Percentiles rank a stretch among this genome's conserved stretches.
These are phyloP conservation scores for Cerastis leucographa DNA, from an alignment of 2,888 invertebrate genomes.

Conservation along the genomic window DNA sequence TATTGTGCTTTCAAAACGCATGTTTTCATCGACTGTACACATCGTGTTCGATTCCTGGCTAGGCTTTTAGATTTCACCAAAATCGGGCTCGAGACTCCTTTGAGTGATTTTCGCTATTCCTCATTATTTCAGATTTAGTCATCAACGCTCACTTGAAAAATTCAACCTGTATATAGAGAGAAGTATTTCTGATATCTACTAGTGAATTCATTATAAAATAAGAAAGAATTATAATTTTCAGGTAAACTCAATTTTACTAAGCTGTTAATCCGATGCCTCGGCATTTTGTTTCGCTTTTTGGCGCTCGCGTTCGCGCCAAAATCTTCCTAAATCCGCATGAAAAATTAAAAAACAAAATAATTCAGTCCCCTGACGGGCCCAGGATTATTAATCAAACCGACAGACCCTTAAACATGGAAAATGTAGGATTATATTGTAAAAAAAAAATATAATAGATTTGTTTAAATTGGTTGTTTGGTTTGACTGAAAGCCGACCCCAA, in stretches of 20 bases:
- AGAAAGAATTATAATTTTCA: not conserved
- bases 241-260: constrained; percentile 32
- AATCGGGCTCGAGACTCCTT: no score
- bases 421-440: constrained; percentile 15
- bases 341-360: constrained; percentile 33
- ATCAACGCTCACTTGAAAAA: no score
- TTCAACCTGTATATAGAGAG: no score
- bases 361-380: constrained; percentile 17
- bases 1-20: no score
- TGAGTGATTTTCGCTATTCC: no score
- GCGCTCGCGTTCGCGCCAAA: constrained; percentile 2
- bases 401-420: constrained; percentile 5
- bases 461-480: constrained; percentile 1
- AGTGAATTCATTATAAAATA: not conserved
- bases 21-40: no score
- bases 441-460: constrained; percentile 15
- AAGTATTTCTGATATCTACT: not conserved
- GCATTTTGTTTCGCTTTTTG: constrained; percentile 9
- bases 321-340: constrained; percentile 24
- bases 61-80: no score
- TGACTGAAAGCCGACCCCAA: not conserved
- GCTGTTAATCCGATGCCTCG: constrained; percentile 22
- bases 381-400: constrained; percentile 40
- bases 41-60: no score
- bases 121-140: no score